Evolutionary conservation across 23 tunicate species (phyloP), one percentile per base, ranked within the genome.

Genomic region (Phallusia fumigata): DNA sequence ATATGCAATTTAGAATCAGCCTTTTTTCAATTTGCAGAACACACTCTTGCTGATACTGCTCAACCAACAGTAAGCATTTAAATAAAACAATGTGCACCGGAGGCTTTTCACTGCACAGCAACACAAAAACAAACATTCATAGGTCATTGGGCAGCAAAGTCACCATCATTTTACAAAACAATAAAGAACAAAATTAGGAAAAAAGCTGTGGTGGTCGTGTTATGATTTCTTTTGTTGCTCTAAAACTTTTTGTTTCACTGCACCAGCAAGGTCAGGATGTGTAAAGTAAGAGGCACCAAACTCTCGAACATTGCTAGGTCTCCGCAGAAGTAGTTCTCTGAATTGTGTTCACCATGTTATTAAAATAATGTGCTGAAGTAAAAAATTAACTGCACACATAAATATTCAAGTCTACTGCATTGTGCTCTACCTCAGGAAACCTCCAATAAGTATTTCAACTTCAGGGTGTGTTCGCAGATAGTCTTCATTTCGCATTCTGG

Each of bases 211-310:
- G 11, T 76, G 16, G 49, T 19, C n/a, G n/a, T 35, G 64, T 34
- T 78, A 44, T 65, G 64, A 52, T 24, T 44, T 81, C 74, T 75
- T 73, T 26, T 47, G 77, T 75, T 83, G 65, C 33, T 87, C 78
- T 36, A 69, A 44, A 35, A 88, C 78, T 78, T 79, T 78, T 33
- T 84, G 83, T 35, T 84, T 83, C 18, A 76, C 74, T 30, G 87
- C 64, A 24, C 73, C 76, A 53, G 90, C 64, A 44, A 93, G 76
- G 65, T 88, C 87, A 2, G 97, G 84, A 64, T 88, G 65, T 33
- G 92, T 93, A 84, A 93, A 93, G 58, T 88, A 93, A 19, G 93
- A 73, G 51, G 97, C 92, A 12, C 92, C 92, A 76, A 93, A 93
- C 76, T 93, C 92, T 2, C 97, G 86, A 28, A 88, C 87, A 45